phyloP scores from a whole-genome alignment of 1,140 invertebrate species.

The Sitobion miscanthi region DNA sequence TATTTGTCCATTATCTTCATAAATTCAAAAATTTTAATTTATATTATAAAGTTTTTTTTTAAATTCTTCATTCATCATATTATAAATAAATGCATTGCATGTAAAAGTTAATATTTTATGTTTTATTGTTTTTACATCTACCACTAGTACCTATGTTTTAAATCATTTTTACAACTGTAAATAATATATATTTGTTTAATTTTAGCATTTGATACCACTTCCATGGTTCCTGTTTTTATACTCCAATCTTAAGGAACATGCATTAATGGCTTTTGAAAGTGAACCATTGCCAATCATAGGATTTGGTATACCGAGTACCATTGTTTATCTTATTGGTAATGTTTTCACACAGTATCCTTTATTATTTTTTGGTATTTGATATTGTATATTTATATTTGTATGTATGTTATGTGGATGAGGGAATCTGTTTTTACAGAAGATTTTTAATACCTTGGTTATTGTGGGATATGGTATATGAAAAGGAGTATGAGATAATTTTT shows the following conservation, averaged over 20 bases:
- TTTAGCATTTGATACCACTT: slow-evolving; percentile 83
- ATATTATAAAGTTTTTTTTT: background rate
- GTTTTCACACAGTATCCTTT: slow-evolving; percentile 87
- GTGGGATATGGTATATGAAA: background rate
- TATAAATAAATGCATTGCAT: background rate
- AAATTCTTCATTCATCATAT: no score
- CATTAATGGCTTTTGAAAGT: slow-evolving; percentile 68
- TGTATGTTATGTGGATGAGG: background rate
- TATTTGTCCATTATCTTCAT: background rate
- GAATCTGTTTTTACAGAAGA: background rate
- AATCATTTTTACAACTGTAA: background rate
- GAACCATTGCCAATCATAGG: slow-evolving; percentile 65
- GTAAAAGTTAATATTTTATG: background rate
- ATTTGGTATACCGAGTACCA: slow-evolving; percentile 73
- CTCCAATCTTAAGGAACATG: slow-evolving; percentile 78
- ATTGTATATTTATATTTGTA: background rate
- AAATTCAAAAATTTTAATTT: background rate
- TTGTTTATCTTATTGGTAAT: slow-evolving; percentile 84
- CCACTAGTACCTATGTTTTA: background rate
- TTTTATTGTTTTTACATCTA: background rate
- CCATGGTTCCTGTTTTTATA: slow-evolving; percentile 82
- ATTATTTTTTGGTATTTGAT: slow-evolving; percentile 16
- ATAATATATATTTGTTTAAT: slow-evolving; percentile 59
- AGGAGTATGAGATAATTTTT: background rate
- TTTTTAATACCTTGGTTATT: background rate